These are phyloP conservation scores for Argyra leucocephala DNA, from an alignment of 2,888 invertebrate species.

Conservation along the genomic window DNA sequence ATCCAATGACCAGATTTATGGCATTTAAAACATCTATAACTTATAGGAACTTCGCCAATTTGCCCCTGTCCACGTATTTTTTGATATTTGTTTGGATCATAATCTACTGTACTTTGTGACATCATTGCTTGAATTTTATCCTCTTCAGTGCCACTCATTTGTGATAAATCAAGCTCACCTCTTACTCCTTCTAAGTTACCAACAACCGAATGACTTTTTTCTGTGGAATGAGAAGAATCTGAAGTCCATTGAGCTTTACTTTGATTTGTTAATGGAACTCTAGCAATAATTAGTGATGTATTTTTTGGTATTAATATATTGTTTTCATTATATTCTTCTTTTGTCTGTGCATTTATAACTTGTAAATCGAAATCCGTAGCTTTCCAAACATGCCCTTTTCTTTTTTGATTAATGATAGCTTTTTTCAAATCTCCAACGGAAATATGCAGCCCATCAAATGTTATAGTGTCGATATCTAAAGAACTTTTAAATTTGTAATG, in stretches of 20 bases:
- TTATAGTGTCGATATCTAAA: slow-evolving; percentile 89
- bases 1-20: slow-evolving; percentile 95
- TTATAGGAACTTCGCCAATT: slow-evolving; percentile 79
- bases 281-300: slow-evolving; percentile 87
- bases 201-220: slow-evolving; percentile 43
- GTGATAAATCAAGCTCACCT: slow-evolving; percentile 71
- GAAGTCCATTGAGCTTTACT: slow-evolving; percentile 68
- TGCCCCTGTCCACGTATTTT: slow-evolving; percentile 81
- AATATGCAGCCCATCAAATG: slow-evolving; percentile 94
- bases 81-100: slow-evolving; percentile 90
- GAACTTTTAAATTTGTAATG: slow-evolving; percentile 99
- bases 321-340: slow-evolving; percentile 91
- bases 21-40: slow-evolving; percentile 90
- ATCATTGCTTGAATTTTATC: slow-evolving; percentile 98
- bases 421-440: slow-evolving; percentile 91
- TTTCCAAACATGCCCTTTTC: slow-evolving; percentile 61
- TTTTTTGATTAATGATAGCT: slow-evolving; percentile 88
- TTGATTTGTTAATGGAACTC: slow-evolving; percentile 76
- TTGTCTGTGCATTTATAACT: slow-evolving; percentile 93
- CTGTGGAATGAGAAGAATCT: slow-evolving; percentile 26
- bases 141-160: slow-evolving; percentile 88
- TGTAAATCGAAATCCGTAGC: slow-evolving; percentile 91
- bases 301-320: slow-evolving; percentile 90
- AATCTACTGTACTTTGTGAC: slow-evolving; percentile 91
- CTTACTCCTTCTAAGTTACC: slow-evolving; percentile 44